Percentiles rank a stretch among this genome's conserved stretches.
phyloP scores from a whole-genome alignment of 53 echinoderm and acorn worm species.

The Paracentrotus lividus region DNA sequence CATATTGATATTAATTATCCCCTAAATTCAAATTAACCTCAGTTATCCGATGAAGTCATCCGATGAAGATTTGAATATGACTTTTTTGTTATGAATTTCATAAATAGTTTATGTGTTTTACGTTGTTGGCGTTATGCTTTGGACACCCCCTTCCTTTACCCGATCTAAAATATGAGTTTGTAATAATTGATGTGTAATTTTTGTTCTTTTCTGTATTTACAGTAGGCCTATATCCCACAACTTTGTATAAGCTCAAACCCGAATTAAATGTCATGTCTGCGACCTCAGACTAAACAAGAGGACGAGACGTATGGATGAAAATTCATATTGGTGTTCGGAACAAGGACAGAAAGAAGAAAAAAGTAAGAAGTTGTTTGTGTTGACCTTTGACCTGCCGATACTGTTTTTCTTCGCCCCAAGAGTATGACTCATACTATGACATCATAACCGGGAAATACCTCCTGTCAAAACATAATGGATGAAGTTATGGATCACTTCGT shows the following conservation, averaged over 20 bases:
- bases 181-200: too few relatives aligned
- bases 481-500: neutral
- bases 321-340: neutral
- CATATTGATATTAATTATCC: too few relatives aligned
- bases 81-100: too few relatives aligned
- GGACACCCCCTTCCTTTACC: too few relatives aligned
- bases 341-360: neutral
- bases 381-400: conserved; percentile 3
- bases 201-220: too few relatives aligned
- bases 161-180: too few relatives aligned
- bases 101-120: too few relatives aligned
- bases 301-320: neutral
- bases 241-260: neutral
- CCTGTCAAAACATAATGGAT: neutral
- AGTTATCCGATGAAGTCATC: too few relatives aligned
- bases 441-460: neutral
- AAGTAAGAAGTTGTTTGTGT: neutral
- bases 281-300: neutral
- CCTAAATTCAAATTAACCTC: too few relatives aligned
- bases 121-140: too few relatives aligned
- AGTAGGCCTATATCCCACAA: too few relatives aligned
- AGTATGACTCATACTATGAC: neutral
- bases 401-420: neutral
- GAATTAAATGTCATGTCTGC: neutral
- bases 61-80: too few relatives aligned